Conservation (phyloP, 2,797 vertebrate genomes). For the Triplophysa bombifrons region DNA sequence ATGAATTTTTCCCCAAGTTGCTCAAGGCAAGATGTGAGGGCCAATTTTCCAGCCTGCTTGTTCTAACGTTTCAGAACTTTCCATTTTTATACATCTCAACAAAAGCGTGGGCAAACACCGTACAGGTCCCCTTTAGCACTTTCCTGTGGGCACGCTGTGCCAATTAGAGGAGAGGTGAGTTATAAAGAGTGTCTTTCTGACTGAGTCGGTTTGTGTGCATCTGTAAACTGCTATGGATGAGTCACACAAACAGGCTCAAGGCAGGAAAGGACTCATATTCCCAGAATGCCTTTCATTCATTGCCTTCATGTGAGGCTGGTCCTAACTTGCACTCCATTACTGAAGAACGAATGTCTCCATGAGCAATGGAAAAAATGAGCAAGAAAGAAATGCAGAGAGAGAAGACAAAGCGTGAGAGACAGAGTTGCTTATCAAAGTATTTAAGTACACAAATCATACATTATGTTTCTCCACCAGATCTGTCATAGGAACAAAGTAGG, state of each 20-base stretch:
- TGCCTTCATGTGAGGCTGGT: constrained; percentile 64
- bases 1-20: constrained; percentile 14
- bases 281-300: constrained; percentile 65
- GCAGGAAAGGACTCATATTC: constrained; percentile 50
- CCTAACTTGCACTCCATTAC: constrained; percentile 62
- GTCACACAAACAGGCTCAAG: constrained; percentile 64
- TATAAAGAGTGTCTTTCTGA: constrained; percentile 11
- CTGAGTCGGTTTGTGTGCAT: constrained; percentile 4
- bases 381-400: constrained; percentile 17
- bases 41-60: constrained; percentile 34
- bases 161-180: constrained; percentile 24
- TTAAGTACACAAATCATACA: constrained; percentile 1
- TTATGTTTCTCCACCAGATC: not conserved
- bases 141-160: constrained; percentile 10
- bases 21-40: constrained; percentile 11
- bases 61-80: constrained; percentile 22
- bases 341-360: not conserved
- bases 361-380: constrained; percentile 24
- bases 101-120: constrained; percentile 27
- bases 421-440: constrained; percentile 28
- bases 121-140: constrained; percentile 5
- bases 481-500: too few species aligned
- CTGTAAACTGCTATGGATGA: constrained; percentile 36
- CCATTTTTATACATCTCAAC: constrained; percentile 23
- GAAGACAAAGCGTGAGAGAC: not conserved